Evolutionary conservation across 2,113 vertebrate genomes (phyloP).

Genomic region (Hippocampus guttulatus): DNA sequence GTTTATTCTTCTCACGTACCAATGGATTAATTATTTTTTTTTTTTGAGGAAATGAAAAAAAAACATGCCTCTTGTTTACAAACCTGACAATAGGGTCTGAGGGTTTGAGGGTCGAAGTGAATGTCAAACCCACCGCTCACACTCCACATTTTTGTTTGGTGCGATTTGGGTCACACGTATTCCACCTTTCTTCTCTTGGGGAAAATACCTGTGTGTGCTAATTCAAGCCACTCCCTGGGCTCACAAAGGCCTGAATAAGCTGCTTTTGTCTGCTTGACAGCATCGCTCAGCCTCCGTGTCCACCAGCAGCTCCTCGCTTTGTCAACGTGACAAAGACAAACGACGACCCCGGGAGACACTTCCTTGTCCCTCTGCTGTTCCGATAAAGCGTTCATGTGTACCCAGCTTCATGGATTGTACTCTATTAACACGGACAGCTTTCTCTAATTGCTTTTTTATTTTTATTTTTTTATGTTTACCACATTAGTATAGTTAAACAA

Average conservation of each 20-base stretch:
- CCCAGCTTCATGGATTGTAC: not conserved
- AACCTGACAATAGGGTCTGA: too few relatives aligned
- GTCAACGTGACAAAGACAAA: slow-evolving; percentile 6
- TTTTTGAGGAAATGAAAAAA: too few relatives aligned
- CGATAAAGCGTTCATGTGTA: slow-evolving; percentile 1
- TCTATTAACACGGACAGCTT: not conserved
- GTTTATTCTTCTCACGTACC: too few relatives aligned
- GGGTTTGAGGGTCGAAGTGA: not conserved
- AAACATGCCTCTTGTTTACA: too few relatives aligned
- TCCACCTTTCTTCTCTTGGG: not conserved
- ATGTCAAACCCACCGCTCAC: not conserved
- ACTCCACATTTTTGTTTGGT: not conserved
- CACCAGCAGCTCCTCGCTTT: slow-evolving; percentile 1
- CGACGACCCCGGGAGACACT: slow-evolving; percentile 9
- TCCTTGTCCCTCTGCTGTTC: not conserved
- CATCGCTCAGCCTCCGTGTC: not conserved
- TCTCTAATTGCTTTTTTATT: not conserved
- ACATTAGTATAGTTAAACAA: not conserved
- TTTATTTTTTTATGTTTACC: not conserved
- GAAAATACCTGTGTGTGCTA: not conserved
- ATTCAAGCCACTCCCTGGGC: not conserved
- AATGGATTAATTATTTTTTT: too few relatives aligned
- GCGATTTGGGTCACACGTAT: not conserved
- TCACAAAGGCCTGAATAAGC: slow-evolving; percentile 7
- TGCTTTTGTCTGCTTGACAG: slow-evolving; percentile 3